Percentiles rank a stretch among this genome's conserved stretches.
These are phyloP conservation scores for Didymodactylos carnosus DNA, from an alignment of 2,888 invertebrate species.

Conservation along the genomic window DNA sequence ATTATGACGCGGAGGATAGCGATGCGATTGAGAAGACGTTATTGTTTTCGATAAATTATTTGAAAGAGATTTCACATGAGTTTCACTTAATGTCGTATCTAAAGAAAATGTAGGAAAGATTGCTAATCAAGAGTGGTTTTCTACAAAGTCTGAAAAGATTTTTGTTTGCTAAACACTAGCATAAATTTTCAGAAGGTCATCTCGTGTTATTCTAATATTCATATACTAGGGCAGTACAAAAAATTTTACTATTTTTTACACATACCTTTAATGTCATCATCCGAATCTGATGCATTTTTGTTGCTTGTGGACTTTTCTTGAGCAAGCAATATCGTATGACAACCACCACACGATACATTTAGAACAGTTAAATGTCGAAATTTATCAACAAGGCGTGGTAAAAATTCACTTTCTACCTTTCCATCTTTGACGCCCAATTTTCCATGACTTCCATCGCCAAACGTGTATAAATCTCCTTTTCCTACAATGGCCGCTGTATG, in stretches of 20 bases:
- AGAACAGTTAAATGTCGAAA: slow-evolving; percentile 32
- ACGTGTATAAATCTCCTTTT: slow-evolving; percentile 41
- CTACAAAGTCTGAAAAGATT: no score
- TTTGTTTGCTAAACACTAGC: no score
- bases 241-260: neutral
- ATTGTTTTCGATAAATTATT: no score
- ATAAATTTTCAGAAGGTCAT: no score
- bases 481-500: slow-evolving; percentile 5
- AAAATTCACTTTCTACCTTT: slow-evolving; percentile 39
- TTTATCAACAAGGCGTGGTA: slow-evolving; percentile 27
- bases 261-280: neutral
- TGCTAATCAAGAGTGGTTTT: no score
- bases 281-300: neutral
- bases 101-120: no score
- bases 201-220: no score
- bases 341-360: slow-evolving; percentile 48
- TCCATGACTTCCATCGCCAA: slow-evolving; percentile 52
- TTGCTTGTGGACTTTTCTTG: slow-evolving; percentile 26
- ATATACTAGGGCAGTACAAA: no score
- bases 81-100: no score
- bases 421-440: slow-evolving; percentile 46
- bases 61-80: no score
- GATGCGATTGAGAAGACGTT: no score
- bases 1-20: no score
- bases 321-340: slow-evolving; percentile 50